phyloP scores from a whole-genome alignment of 2,797 vertebrate species.

The Aeoliscus strigatus region DNA sequence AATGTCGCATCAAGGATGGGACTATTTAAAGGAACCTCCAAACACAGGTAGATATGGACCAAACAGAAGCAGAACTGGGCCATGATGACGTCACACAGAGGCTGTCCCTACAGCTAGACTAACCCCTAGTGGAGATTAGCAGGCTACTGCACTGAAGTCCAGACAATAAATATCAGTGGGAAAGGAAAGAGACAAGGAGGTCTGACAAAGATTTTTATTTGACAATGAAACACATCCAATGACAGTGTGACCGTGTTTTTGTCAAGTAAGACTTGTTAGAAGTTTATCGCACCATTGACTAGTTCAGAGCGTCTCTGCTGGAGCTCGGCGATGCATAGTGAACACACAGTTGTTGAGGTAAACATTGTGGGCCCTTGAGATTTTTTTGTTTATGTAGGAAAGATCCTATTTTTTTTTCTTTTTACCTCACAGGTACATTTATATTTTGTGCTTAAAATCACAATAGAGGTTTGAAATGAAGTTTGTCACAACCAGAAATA shows the following conservation, averaged over 20 bases:
- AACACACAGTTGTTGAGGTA: constrained; percentile 72
- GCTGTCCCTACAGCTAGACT: not conserved
- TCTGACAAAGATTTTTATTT: constrained; percentile 68
- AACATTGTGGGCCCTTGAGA: constrained; percentile 70
- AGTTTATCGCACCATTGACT: constrained; percentile 65
- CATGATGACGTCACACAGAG: not conserved
- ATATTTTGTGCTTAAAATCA: constrained; percentile 68
- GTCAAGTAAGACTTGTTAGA: constrained; percentile 68
- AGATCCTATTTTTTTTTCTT: constrained; percentile 58
- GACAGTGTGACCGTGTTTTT: constrained; percentile 67
- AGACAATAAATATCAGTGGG: not conserved
- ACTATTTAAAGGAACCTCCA: not conserved
- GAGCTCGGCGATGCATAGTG: constrained; percentile 73
- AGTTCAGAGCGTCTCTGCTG: constrained; percentile 61
- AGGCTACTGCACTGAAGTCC: constrained; percentile 12
- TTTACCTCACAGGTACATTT: constrained; percentile 56
- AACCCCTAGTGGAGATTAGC: constrained; percentile 43
- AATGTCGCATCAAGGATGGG: not conserved
- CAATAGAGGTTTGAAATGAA: constrained; percentile 47
- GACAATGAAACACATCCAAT: constrained; percentile 71
- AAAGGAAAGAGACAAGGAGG: constrained; percentile 5
- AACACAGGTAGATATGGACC: not conserved
- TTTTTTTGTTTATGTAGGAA: constrained; percentile 53
- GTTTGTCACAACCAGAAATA: constrained; percentile 28
- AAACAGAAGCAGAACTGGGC: not conserved